Percentiles rank a stretch among this genome's conserved stretches.
These are phyloP conservation scores for Gymnoscopelus microlampas DNA, from an alignment of 2,797 vertebrate genomes.

Conservation along the genomic window DNA sequence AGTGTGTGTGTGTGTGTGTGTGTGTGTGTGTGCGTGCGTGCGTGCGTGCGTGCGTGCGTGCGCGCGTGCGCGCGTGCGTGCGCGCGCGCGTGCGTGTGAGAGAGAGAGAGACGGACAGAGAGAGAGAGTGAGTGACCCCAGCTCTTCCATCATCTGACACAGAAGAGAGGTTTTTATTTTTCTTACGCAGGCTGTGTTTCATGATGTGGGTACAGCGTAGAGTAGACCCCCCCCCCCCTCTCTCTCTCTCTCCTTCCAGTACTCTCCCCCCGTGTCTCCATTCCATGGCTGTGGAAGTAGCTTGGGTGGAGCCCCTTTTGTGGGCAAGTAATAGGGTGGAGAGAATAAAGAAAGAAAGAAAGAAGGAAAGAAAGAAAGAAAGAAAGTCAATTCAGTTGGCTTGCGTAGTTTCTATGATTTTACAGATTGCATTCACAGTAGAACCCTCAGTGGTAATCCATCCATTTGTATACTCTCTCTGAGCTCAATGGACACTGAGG, in stretches of 20 bases:
- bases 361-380: slow-evolving; percentile 15
- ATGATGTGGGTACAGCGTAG: slow-evolving; percentile 54
- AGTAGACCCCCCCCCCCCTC: not conserved
- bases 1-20: slow-evolving; percentile 21
- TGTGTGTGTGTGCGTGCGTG: slow-evolving; percentile 6
- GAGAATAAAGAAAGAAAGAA: slow-evolving; percentile 32
- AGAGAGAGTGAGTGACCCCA: slow-evolving; percentile 10
- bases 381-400: slow-evolving; percentile 3
- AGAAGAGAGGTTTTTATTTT: slow-evolving; percentile 13
- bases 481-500: no score
- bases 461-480: no score
- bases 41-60: slow-evolving; percentile 16
- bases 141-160: slow-evolving; percentile 58
- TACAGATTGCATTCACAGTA: no score
- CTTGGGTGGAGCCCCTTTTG: slow-evolving; percentile 52
- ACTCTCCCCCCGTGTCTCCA: slow-evolving; percentile 20
- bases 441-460: no score
- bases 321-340: slow-evolving; percentile 36
- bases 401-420: no score
- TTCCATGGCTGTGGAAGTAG: slow-evolving; percentile 34
- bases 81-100: slow-evolving; percentile 19
- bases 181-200: slow-evolving; percentile 62
- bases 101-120: not conserved
- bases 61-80: slow-evolving; percentile 1
- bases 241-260: not conserved